Evolutionary conservation across 2,113 vertebrate genomes (phyloP).

Genomic region (Heloderma charlesbogerti): DNA sequence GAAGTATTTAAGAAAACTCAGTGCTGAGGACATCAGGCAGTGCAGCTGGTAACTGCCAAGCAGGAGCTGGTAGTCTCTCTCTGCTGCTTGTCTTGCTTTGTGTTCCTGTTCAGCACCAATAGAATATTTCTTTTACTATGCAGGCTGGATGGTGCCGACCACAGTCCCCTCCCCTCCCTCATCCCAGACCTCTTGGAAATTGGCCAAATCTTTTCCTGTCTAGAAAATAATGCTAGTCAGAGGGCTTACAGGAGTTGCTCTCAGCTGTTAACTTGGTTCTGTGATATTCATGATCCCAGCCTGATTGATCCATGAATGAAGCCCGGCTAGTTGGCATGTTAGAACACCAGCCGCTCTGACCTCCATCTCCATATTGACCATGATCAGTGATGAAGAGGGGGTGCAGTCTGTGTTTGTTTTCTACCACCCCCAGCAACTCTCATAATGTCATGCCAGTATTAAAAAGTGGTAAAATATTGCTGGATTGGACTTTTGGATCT

Average conservation of each 20-base stretch:
- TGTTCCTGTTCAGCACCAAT: not conserved
- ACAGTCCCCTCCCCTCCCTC: too few species aligned
- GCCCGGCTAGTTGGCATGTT: not conserved
- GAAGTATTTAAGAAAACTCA: slow-evolving; percentile 5
- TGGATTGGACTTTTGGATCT: not conserved
- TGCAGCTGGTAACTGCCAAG: not conserved
- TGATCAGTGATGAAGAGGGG: not conserved
- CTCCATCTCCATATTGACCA: not conserved
- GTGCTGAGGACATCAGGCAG: not conserved
- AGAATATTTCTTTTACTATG: not conserved
- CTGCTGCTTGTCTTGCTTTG: not conserved
- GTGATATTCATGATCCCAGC: not conserved
- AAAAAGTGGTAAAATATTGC: not conserved
- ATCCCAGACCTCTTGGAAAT: not conserved
- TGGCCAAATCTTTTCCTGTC: not conserved
- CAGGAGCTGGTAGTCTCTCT: not conserved
- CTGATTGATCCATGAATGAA: not conserved
- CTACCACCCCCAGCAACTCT: not conserved
- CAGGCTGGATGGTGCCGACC: not conserved
- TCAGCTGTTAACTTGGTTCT: not conserved
- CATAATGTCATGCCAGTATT: not conserved
- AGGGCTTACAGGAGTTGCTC: not conserved
- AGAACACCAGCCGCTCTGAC: not conserved
- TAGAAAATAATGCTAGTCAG: not conserved
- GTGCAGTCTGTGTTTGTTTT: not conserved